These are phyloP conservation scores for Myotis planiceps DNA, from an alignment of 2,797 vertebrate species.

Conservation along the genomic window DNA sequence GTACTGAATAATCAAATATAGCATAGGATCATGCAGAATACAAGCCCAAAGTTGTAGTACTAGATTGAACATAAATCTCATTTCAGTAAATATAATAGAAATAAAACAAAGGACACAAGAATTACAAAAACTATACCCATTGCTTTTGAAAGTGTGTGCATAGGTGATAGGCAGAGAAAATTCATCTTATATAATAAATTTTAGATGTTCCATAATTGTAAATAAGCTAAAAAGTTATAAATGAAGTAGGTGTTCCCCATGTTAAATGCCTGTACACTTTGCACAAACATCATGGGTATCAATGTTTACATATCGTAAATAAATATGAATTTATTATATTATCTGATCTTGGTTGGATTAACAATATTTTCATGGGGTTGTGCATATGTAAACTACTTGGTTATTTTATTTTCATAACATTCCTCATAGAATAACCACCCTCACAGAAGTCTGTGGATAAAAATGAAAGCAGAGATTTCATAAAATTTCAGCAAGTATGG, in stretches of 20 bases:
- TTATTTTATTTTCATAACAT: not conserved
- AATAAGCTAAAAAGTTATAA: not conserved
- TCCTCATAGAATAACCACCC: not conserved
- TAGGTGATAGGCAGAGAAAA: not conserved
- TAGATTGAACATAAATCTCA: not conserved
- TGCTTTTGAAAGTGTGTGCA: not conserved
- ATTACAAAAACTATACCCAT: not conserved
- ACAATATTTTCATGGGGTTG: not conserved
- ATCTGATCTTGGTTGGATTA: not conserved
- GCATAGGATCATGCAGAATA: not conserved
- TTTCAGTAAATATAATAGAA: not conserved
- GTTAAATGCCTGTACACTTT: not conserved
- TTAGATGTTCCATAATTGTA: not conserved
- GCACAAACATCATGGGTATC: not conserved
- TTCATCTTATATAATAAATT: not conserved
- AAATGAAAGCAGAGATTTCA: not conserved
- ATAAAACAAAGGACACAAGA: not conserved
- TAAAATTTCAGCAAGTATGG: not conserved
- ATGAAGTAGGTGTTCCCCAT: not conserved
- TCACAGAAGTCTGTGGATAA: not conserved
- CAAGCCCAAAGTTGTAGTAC: not conserved
- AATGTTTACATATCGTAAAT: not conserved
- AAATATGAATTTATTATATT: not conserved
- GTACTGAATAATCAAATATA: not conserved
- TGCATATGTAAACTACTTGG: not conserved